Evolutionary conservation across 1,140 invertebrate species (phyloP), one percentile per base, ranked within the genome.

Genomic region (Apolygus lucorum): DNA sequence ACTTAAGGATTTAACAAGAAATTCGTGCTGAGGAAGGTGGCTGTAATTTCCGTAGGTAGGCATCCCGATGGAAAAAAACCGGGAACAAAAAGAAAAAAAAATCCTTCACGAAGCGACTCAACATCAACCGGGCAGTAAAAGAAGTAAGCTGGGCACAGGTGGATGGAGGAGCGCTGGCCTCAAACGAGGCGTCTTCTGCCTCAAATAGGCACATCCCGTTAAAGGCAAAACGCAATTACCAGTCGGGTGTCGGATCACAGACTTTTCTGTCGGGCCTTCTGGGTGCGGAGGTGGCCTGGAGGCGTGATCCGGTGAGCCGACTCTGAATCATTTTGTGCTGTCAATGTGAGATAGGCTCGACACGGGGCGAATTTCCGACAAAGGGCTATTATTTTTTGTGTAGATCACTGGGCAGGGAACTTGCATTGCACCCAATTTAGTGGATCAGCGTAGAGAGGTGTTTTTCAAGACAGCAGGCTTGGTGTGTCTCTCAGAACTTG

Each of bases 201-300:
- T 59, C 54, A 59, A 59, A 59, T 59, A 59, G 54, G 54, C 54
- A 24, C 22, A 59, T 59, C 54, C 54, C 54, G 54, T 59, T 59
- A 59, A 59, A 11, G 54, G 13, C 54, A 24, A 22, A 59, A 59
- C 22, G 54, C 54, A 59, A 59, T 59, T 59, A 59, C 22, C 54
- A 21, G 34, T 4, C 17, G 4, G 34, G 34, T 17, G 34, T 42
- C 34, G 4, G 34, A 42, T 8, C 34, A 8, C 34, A 42, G 34
- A 42, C 34, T 42, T 42, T 42, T 17, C n/a, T n/a, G n/a, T n/a
- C 34, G 34, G 4, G 34, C 34, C 34, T n/a, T 42, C 34, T 42
- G 34, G 34, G 34, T 42, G 34, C 4, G 34, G 17, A 8, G 34
- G 4, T 42, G 34, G 17, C 4, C 34, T 42, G 4, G 34, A 42